phyloP scores from a whole-genome alignment of 1,140 invertebrate species.

The Dendroctonus ponderosae region DNA sequence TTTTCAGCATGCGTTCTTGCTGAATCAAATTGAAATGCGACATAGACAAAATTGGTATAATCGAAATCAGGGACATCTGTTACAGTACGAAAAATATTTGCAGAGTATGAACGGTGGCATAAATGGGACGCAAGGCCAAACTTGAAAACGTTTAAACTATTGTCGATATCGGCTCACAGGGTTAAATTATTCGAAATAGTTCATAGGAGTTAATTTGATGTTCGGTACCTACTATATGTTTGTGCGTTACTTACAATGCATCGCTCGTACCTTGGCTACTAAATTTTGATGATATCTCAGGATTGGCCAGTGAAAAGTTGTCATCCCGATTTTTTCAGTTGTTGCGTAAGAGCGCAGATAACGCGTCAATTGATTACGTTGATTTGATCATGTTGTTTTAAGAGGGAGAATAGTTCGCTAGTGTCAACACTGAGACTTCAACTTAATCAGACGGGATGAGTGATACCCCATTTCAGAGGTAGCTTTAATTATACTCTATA shows the following conservation, averaged over 20 bases:
- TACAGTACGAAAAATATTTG: slow-evolving; percentile 50
- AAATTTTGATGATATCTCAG: neutral
- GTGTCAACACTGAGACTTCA: too few species aligned
- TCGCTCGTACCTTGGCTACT: too few species aligned
- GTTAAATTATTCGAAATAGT: slow-evolving; percentile 12
- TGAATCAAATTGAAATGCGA: slow-evolving; percentile 47
- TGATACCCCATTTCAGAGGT: too few species aligned
- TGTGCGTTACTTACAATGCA: too few species aligned
- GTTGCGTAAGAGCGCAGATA: too few species aligned
- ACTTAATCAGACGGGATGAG: too few species aligned
- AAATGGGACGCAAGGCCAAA: slow-evolving; percentile 17
- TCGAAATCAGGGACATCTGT: slow-evolving; percentile 39
- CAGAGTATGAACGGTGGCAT: slow-evolving; percentile 41
- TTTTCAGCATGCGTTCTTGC: slow-evolving; percentile 46
- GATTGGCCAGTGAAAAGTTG: too few species aligned
- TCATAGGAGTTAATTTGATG: neutral
- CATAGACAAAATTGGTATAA: slow-evolving; percentile 45
- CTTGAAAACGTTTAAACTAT: neutral
- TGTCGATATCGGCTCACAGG: slow-evolving; percentile 8
- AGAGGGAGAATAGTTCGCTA: too few species aligned
- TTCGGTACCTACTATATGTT: slow-evolving; percentile 4
- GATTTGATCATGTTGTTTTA: too few species aligned
- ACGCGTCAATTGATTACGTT: too few species aligned
- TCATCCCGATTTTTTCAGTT: too few species aligned
- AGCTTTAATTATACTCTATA: too few species aligned